phyloP scores from a whole-genome alignment of 2,888 invertebrate species.

The Agelastica alni region DNA sequence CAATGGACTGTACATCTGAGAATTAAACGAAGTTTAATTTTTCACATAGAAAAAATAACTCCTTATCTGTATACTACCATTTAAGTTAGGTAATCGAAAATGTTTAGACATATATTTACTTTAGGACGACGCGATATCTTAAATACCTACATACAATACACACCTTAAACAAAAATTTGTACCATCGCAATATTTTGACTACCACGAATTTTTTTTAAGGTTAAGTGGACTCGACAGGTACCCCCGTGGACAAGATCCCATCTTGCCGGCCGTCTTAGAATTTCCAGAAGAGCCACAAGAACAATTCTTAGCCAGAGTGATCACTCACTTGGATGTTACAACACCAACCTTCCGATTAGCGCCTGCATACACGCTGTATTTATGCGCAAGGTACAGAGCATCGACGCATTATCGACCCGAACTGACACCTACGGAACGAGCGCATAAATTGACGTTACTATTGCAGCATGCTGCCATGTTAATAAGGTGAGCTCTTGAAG shows the following conservation, averaged over 20 bases:
- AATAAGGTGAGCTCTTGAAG: conserved; percentile 61
- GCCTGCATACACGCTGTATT: conserved; percentile 94
- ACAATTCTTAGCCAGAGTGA: conserved; percentile 84
- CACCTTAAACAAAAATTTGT: no score
- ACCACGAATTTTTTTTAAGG: no score
- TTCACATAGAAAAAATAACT: no score
- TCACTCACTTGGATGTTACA: conserved; percentile 86
- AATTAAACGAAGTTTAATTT: no score
- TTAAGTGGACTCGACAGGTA: conserved; percentile 59
- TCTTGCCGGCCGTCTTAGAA: conserved; percentile 92
- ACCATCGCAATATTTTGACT: no score
- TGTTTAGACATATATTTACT: no score
- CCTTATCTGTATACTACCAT: no score
- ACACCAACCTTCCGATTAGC: conserved; percentile 92
- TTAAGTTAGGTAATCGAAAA: no score
- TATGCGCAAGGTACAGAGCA: conserved; percentile 91
- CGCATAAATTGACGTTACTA: conserved; percentile 87
- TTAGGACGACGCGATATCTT: no score
- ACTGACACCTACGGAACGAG: conserved; percentile 87
- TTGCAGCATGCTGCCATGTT: conserved; percentile 88
- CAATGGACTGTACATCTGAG: no score
- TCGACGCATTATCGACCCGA: conserved; percentile 94
- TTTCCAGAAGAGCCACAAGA: conserved; percentile 95
- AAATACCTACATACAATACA: conserved; percentile 27
- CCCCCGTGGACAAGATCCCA: conserved; percentile 80